Percentiles rank a stretch among this genome's conserved stretches.
Conservation (phyloP, 2,113 vertebrate species). For the Glaucidium brasilianum region DNA sequence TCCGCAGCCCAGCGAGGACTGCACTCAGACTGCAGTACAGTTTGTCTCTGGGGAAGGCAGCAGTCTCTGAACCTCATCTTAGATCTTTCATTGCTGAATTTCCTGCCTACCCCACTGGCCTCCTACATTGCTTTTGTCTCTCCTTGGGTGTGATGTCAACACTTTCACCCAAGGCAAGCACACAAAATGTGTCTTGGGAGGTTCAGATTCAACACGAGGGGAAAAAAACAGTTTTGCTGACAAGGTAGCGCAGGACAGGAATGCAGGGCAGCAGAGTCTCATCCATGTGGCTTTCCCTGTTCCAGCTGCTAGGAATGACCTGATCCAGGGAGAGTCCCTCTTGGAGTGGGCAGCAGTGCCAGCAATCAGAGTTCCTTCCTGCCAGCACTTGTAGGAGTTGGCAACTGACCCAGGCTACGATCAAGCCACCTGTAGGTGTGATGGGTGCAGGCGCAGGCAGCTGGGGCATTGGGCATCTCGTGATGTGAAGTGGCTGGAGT, state of each 20-base stretch:
- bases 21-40: not conserved
- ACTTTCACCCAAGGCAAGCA: not conserved
- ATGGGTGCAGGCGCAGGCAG: fast-evolving
- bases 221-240: fast-evolving
- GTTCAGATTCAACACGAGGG: not conserved
- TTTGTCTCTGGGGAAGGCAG: not conserved
- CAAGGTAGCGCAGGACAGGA: not conserved
- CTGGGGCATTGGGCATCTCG: not conserved
- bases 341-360: not conserved
- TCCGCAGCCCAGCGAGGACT: not conserved
- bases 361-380: not conserved
- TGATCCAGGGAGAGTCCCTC: not conserved
- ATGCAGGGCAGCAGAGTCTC: fast-evolving
- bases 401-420: fast-evolving
- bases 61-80: not conserved
- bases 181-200: not conserved
- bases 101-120: not conserved
- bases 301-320: not conserved
- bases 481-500: not conserved
- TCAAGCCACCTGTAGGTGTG: not conserved
- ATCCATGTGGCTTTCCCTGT: fast-evolving
- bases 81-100: not conserved
- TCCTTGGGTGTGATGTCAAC: not conserved
- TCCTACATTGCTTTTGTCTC: not conserved
- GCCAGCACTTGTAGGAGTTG: not conserved